Evolutionary conservation across 1,140 invertebrate genomes (phyloP).

Genomic region (Drosophila erecta): DNA sequence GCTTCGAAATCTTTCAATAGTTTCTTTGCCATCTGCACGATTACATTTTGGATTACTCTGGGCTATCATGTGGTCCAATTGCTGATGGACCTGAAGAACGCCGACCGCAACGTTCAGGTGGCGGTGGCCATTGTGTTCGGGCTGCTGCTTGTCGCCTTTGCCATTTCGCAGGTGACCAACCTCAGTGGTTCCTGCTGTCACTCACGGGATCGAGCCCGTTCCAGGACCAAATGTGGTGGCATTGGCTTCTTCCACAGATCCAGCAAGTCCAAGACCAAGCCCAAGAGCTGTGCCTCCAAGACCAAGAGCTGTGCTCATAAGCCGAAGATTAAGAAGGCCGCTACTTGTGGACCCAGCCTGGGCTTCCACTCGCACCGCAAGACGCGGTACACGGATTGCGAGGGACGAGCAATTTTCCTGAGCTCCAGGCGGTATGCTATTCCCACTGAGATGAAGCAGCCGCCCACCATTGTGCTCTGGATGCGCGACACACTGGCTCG

Average conservation of each 20-base stretch:
- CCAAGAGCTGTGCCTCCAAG: background rate
- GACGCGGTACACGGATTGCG: slow-evolving; percentile 43
- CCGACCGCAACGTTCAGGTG: slow-evolving; percentile 59
- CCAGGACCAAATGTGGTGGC: background rate
- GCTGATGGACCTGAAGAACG: slow-evolving; percentile 52
- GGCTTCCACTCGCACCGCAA: background rate
- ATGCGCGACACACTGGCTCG: slow-evolving; percentile 20
- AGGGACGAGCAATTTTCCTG: slow-evolving; percentile 66
- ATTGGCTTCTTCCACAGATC: background rate
- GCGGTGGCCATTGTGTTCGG: slow-evolving; percentile 37
- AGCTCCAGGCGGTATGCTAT: slow-evolving; percentile 58
- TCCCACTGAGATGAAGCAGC: slow-evolving; percentile 76
- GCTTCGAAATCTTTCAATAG: slow-evolving; percentile 14
- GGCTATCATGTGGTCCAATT: slow-evolving; percentile 51
- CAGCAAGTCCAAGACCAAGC: background rate
- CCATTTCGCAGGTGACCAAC: slow-evolving; percentile 42
- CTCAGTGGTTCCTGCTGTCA: slow-evolving; percentile 2
- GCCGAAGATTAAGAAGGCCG: background rate
- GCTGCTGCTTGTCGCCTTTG: slow-evolving; percentile 51
- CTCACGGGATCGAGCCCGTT: background rate
- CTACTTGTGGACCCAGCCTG: background rate
- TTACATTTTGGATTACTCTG: slow-evolving; percentile 67
- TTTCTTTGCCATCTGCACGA: slow-evolving; percentile 68
- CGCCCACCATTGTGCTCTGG: slow-evolving; percentile 62
- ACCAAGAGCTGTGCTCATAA: background rate